Evolutionary conservation across 2,113 vertebrate species (phyloP), one percentile per base, ranked within the genome.

Genomic region (Cyanoderma ruficeps): DNA sequence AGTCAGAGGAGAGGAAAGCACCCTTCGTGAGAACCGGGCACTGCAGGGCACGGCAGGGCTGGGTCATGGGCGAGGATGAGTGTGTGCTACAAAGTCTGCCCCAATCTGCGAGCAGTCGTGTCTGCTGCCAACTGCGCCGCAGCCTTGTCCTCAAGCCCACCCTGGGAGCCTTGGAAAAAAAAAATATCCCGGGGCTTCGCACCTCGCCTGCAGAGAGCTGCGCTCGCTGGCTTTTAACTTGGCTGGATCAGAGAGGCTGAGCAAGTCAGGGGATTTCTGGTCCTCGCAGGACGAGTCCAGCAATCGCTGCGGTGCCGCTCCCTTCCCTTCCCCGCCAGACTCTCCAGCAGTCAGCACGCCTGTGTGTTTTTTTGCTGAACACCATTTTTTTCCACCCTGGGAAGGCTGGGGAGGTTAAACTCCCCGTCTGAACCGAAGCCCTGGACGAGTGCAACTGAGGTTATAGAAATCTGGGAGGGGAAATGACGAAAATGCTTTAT

Each of bases 401-500:
- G 83, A 94, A 93, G 90, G 35, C 24, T 52, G 18, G 15, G 52
- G 76, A 96, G 76, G 76, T 94, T 90, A 75, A 96, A 78, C 80
- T 90, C 92, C 56, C 49, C 8, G 25, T 79, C 94, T 96, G 93
- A 94, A 92, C 76, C 50, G 49, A 86, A 94, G 94, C 90, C 88
- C 80, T 96, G 72, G 56, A 56, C 11, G 93, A 75, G 94, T 95
- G 96, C 88, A 96, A 93, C 76, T 89, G 76, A 95, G 96, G 93
- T 90, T 94, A 94, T 46, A 95, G 94, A 92, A 95, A 93, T 81
- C 90, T 24, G 56, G 88, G 65, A 92, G 93, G 80, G 90, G 92
- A 96, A 96, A 96, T 96, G 90, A 96, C 69, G 92, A 94, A 87
- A 78, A 86, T 35, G 57, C 35, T 91, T 96, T 93, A 95, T 94